Evolutionary conservation across 2,797 vertebrate species (phyloP), one percentile per base, ranked within the genome.

Genomic region (Pseudomugil tenellus): DNA sequence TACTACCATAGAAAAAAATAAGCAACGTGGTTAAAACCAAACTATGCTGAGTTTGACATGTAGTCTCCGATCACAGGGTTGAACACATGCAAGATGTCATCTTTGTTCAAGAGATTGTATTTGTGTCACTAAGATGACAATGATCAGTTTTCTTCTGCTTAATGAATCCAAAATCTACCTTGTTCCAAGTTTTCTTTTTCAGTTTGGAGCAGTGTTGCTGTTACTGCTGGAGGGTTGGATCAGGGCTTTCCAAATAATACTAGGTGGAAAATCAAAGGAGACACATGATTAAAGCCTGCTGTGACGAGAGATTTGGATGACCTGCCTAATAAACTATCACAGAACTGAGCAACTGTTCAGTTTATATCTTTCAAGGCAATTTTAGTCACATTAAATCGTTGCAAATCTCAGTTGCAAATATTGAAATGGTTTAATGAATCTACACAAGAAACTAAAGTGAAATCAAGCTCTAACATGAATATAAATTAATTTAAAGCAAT

Each of bases 181-280:
- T 21, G 46, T 58, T 67, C 32, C 21, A 58, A 37, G 21, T 58
- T 71, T 69, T 63, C 59, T 46, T 51, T 65, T 59, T 72, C 52
- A 46, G 17, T 67, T 63, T 84, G 72, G 66, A 66, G 54, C 16
- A 1, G 34, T 62, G 52, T 14, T 69, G 19, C 6, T 66, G 17
- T 29, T 54, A 73, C 75, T 69, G 70, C 28, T 48, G 56, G 49
- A 59, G 51, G 85, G 80, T 76, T 73, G 80, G 56, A 83, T 90
- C 58, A 62, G 69, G 77, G 72, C 79, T 79, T 78, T 70, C 79
- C 74, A 88, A 83, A 90, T 92, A 86, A 91, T 87, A 79, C 69
- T 71, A 79, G 81, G 74, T 82, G 71, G 53, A 79, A 32, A 58
- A 87, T 89, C 87, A 89, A 85, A 92, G 92, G 93, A 93, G 93